Conservation (phyloP, 1,140 invertebrate species). For the Drosophila kepulauana region DNA sequence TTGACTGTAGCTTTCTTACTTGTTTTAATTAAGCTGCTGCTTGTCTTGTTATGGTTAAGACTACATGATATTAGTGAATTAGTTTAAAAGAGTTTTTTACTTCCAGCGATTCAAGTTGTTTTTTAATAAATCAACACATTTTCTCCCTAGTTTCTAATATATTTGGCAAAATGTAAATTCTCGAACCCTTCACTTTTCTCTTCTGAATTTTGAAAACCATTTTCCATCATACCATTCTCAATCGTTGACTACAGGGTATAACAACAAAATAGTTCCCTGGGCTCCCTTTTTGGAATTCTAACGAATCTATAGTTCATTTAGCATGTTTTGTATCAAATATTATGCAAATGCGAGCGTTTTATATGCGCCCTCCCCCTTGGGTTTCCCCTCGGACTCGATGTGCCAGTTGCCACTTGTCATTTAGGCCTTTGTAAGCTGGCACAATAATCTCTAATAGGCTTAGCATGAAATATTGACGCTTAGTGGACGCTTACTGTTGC, state of each 20-base stretch:
- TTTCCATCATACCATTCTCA: not conserved
- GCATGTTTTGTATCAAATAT: constrained; percentile 51
- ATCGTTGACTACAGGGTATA: not conserved
- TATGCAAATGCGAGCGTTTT: constrained; percentile 67
- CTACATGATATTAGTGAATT: too few relatives aligned
- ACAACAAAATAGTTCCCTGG: not conserved
- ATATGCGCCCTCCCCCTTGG: constrained; percentile 28
- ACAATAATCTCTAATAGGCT: constrained; percentile 82
- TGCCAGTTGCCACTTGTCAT: constrained; percentile 66
- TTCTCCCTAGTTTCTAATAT: too few relatives aligned
- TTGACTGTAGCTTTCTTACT: too few relatives aligned
- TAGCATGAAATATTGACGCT: constrained; percentile 82
- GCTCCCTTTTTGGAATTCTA: not conserved
- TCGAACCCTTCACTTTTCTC: too few relatives aligned
- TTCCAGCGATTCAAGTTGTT: too few relatives aligned
- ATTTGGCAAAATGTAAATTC: too few relatives aligned
- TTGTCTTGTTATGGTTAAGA: too few relatives aligned
- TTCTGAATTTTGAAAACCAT: too few relatives aligned
- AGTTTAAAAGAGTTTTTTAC: too few relatives aligned
- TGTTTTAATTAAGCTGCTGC: too few relatives aligned
- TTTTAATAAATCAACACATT: too few relatives aligned
- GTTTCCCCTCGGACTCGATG: not conserved
- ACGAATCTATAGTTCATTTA: constrained; percentile 29
- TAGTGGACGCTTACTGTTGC: constrained; percentile 78
- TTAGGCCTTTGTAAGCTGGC: constrained; percentile 73